Base-by-base conservation (phyloP, 1,140 invertebrate species). In the Argopecten irradians region DNA sequence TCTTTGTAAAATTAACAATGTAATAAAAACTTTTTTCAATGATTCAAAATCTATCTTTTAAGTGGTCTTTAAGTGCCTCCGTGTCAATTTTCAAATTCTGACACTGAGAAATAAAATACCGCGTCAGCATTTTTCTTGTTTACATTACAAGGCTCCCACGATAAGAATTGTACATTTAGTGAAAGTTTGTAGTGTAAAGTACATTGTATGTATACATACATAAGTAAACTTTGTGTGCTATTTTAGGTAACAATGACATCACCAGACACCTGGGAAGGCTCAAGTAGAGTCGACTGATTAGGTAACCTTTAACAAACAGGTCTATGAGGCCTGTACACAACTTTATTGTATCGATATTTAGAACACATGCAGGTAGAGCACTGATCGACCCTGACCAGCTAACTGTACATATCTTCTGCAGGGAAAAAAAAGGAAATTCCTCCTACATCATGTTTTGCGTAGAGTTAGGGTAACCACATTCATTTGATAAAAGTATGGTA, bases 151-250 rank as follows among this genome's bases (percentile, higher is more conserved):
- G 55, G n/a, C 16, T 16, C 11, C n/a, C 84, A 83, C 55, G 34
- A 84, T 55, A 83, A 32, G 32, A 82, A 46, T 33, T 41, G 34
- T n/a, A 39, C 28, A 14, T 8, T 46, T 5, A 33, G 34, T 34
- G 22, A 34, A 84, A 82, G 83, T 33, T 87, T 82, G 34, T 19
- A 28, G 34, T 22, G 36, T 28, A 82, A 87, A 88, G 83, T 7
- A 83, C 84, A 88, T 39, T 87, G 55, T 41, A 71, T 34, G 34
- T 33, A 83, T 36, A 82, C 32, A 83, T 85, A 85, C 16, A 33
- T 89, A 84, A 84, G 34, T 83, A 83, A 86, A 46, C 39, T 14
- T n/a, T 32, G 14, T 13, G n/a, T 22, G 33, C 55, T 35, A 86
- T 82, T 41, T 33, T 43, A 71, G 28, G 34, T 1, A 1, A 82